These are phyloP conservation scores for Hylyphantes graminicola DNA, from an alignment of 1,140 invertebrate genomes.

Conservation along the genomic window DNA sequence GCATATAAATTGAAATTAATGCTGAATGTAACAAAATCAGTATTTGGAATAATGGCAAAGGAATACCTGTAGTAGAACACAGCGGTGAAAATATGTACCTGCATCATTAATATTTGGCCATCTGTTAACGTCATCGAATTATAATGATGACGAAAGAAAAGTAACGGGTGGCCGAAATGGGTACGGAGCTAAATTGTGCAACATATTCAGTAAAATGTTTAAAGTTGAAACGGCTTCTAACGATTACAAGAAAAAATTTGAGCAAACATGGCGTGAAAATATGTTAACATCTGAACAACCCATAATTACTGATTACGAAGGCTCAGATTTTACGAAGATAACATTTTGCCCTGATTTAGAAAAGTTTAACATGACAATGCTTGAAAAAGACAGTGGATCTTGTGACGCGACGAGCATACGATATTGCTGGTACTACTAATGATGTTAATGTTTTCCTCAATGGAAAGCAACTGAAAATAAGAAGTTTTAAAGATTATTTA, in stretches of 20 bases:
- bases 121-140: conserved; percentile 97
- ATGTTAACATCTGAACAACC: conserved; percentile 94
- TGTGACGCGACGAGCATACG: conserved; percentile 93
- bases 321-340: conserved; percentile 93
- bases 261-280: conserved; percentile 94
- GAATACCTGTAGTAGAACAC: conserved; percentile 97
- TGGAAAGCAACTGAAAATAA: conserved; percentile 88
- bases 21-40: conserved; percentile 90
- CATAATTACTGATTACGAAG: conserved; percentile 74
- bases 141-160: conserved; percentile 98
- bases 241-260: conserved; percentile 89
- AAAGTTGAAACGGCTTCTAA: conserved; percentile 92
- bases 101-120: conserved; percentile 99
- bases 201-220: conserved; percentile 98
- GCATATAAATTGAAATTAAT: conserved; percentile 96
- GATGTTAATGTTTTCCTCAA: conserved; percentile 96
- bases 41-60: conserved; percentile 98
- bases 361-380: conserved; percentile 95
- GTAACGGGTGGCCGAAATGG: conserved; percentile 89
- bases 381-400: conserved; percentile 96
- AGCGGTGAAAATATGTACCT: conserved; percentile 99
- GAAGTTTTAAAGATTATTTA: conserved; percentile 96
- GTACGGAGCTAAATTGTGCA: conserved; percentile 99
- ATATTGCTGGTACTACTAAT: conserved; percentile 89
- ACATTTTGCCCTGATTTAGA: conserved; percentile 94